phyloP scores from a whole-genome alignment of 2,888 invertebrate genomes.

The Hartigia nigra region DNA sequence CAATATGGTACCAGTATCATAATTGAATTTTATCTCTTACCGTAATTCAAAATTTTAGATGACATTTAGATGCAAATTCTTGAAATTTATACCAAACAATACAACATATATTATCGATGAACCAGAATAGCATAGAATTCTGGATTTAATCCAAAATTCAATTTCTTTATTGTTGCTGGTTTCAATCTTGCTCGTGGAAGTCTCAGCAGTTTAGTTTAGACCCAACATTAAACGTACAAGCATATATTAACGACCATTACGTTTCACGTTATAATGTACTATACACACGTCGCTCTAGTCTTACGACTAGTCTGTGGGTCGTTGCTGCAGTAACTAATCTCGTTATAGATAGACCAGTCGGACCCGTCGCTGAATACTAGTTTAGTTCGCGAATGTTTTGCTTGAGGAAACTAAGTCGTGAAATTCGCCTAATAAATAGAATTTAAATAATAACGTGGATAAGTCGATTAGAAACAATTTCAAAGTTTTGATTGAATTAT shows the following conservation, averaged over 20 bases:
- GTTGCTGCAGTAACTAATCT: slow-evolving; percentile 42
- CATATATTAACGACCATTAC: not conserved
- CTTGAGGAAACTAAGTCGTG: slow-evolving; percentile 33
- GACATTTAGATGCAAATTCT: not conserved
- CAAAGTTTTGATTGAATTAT: not conserved
- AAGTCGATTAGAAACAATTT: not conserved
- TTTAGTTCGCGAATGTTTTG: slow-evolving; percentile 33
- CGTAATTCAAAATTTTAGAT: not conserved
- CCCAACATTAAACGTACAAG: not conserved
- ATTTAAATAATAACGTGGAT: not conserved
- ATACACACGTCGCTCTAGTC: slow-evolving; percentile 36
- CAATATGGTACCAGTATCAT: not conserved
- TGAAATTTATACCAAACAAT: not conserved
- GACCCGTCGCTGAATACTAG: slow-evolving; percentile 45
- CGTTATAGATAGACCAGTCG: slow-evolving; percentile 54
- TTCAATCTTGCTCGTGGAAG: not conserved
- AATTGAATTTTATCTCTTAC: not conserved
- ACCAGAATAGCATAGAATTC: not conserved
- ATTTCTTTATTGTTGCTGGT: not conserved
- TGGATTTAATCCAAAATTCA: not conserved
- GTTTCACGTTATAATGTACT: slow-evolving; percentile 28
- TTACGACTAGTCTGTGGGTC: slow-evolving; percentile 26
- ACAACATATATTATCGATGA: not conserved
- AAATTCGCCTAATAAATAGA: slow-evolving; percentile 27
- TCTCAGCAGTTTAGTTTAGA: not conserved